phyloP scores from a whole-genome alignment of 2,113 vertebrate genomes.

The Sclerurus mexicanus region DNA sequence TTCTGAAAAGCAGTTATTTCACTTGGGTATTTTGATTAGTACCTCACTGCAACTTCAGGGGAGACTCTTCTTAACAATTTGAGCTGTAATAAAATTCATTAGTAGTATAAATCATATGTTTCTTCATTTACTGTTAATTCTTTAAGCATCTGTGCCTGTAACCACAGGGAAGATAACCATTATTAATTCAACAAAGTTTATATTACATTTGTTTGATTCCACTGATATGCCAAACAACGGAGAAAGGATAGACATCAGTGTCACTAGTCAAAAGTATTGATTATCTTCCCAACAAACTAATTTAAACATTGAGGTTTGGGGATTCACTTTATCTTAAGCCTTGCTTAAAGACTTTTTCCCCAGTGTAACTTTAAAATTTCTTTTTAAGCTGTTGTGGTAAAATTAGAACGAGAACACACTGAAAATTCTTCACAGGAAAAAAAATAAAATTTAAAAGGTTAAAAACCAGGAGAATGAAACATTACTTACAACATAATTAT shows the following conservation, averaged over 20 bases:
- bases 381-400: not conserved
- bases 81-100: not conserved
- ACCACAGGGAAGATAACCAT: not conserved
- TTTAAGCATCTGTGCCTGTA: not conserved
- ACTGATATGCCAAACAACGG: not conserved
- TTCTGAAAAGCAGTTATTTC: not conserved
- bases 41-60: not conserved
- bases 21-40: not conserved
- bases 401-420: not conserved
- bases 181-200: not conserved
- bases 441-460: not conserved
- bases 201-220: not conserved
- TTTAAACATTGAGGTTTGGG: not conserved
- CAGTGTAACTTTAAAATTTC: not conserved
- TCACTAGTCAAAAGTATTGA: not conserved
- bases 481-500: conserved; percentile 67
- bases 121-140: not conserved
- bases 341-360: not conserved
- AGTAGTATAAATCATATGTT: not conserved
- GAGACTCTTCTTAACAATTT: not conserved
- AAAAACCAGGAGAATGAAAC: not conserved
- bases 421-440: not conserved
- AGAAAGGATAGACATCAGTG: not conserved
- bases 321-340: not conserved
- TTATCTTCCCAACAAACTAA: not conserved